These are phyloP conservation scores for Nycticorax nycticorax DNA, from an alignment of 2,113 vertebrate genomes.

Conservation along the genomic window DNA sequence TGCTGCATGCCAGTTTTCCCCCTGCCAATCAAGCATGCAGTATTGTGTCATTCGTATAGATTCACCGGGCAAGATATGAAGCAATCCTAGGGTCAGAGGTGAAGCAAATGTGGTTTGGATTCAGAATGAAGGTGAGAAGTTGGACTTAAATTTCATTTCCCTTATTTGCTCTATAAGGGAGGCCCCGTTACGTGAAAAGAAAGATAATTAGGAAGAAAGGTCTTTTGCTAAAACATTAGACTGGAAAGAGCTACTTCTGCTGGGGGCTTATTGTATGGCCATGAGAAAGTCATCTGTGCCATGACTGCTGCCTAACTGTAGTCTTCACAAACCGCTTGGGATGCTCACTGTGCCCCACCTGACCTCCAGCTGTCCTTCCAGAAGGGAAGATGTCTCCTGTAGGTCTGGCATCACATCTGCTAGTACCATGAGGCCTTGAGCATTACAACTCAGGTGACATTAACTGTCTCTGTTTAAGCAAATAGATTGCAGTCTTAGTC, in stretches of 20 bases:
- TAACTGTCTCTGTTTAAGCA: not conserved
- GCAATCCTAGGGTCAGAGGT: not conserved
- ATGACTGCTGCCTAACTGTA: not conserved
- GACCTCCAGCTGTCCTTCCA: not conserved
- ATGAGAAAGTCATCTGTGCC: not conserved
- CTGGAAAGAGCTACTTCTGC: not conserved
- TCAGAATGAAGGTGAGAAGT: not conserved
- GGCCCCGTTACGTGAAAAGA: not conserved
- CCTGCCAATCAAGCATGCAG: conserved; percentile 5
- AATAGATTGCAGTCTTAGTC: not conserved
- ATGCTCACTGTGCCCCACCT: not conserved
- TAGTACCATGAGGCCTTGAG: not conserved
- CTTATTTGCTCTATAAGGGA: not conserved
- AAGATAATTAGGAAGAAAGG: not conserved
- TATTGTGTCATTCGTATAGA: not conserved
- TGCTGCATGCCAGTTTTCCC: not conserved
- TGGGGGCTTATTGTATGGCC: not conserved
- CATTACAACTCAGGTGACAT: not conserved
- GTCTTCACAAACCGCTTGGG: not conserved
- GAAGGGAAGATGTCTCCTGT: not conserved
- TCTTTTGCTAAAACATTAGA: not conserved
- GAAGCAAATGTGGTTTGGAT: not conserved
- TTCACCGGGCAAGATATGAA: not conserved
- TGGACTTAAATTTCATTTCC: not conserved
- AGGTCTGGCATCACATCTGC: not conserved